Evolutionary conservation across 2,797 vertebrate species (phyloP).

Genomic region (Alfaro cultratus): DNA sequence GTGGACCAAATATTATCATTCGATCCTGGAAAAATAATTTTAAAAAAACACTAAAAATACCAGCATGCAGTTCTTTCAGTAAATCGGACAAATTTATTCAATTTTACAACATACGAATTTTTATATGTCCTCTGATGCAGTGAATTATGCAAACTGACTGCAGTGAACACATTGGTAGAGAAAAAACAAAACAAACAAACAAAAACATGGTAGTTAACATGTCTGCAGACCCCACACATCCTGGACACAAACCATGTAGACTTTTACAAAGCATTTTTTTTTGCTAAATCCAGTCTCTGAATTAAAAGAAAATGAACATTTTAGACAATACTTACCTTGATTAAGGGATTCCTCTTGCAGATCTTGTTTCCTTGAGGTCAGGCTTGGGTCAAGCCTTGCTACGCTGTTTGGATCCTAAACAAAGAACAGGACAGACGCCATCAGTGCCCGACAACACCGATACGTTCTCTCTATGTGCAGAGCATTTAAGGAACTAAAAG

Average conservation of each 20-base stretch:
- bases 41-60: neutral
- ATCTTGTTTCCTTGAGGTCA: slow-evolving; percentile 51
- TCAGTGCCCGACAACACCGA: neutral
- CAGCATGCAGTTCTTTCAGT: neutral
- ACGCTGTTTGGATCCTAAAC: slow-evolving; percentile 59
- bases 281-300: neutral
- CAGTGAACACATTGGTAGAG: neutral
- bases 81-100: neutral
- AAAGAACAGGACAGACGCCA: neutral
- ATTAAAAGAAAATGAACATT: neutral
- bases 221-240: neutral
- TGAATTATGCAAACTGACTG: neutral
- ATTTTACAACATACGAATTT: neutral
- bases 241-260: neutral
- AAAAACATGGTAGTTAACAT: neutral
- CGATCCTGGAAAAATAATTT: too few relatives aligned
- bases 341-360: slow-evolving; percentile 56
- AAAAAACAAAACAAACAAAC: too few relatives aligned
- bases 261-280: neutral
- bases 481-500: slow-evolving; percentile 12
- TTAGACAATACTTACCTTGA: slow-evolving; percentile 45
- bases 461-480: neutral
- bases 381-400: slow-evolving; percentile 56
- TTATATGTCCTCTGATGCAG: neutral
- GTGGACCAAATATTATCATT: too few relatives aligned